Base-by-base conservation (phyloP, 2,888 invertebrate species). In the Drosophila picticornis region DNA sequence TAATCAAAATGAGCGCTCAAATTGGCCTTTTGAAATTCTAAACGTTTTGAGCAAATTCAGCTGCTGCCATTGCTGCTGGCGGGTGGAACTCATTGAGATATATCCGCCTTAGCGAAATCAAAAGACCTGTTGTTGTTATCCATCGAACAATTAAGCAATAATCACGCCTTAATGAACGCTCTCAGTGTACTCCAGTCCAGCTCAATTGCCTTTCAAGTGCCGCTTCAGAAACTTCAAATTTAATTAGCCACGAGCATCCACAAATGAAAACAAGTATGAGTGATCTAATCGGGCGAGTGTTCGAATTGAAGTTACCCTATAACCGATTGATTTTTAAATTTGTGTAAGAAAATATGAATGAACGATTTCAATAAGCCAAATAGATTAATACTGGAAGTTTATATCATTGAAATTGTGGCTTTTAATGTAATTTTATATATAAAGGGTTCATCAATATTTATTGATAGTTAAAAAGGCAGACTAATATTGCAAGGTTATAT, bases 91-190 rank as follows among this genome's bases (percentile, higher is more conserved):
- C 80, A 75, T 83, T 66, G 60, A 79, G 74, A 53, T 55, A 82
- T 85, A 85, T 85, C 85, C 85, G 85, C 90, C 74, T 85, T 76
- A 81, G 59, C 55, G 77, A 64, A 69, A 72, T 81, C 82, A 70
- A 84, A 69, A 69, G 79, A 75, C 65, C 64, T 61, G 75, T 73
- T 74, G 77, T 55, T 13, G 56, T 76, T 69, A 64, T 79, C 69
- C 36, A 63, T 66, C 67, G 59, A 88, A 86, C 85, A 90, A 90
- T 90, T 86, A 90, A 88, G 78, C 86, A 87, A 87, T 90, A 90
- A 87, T 90, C 88, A 81, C 77, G 77, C 77, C 86, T 77, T 87
- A 87, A 87, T 87, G 87, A 87, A 75, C 90, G 59, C 75, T 69
- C 75, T 68, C 31, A 48, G 59, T 73, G 60, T 63, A n/a, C 64